Percentiles rank a stretch among this genome's conserved stretches.
These are phyloP conservation scores for Catalaphyllia jardinei DNA, from an alignment of 64 coral and sea anemone genomes.

Conservation along the genomic window DNA sequence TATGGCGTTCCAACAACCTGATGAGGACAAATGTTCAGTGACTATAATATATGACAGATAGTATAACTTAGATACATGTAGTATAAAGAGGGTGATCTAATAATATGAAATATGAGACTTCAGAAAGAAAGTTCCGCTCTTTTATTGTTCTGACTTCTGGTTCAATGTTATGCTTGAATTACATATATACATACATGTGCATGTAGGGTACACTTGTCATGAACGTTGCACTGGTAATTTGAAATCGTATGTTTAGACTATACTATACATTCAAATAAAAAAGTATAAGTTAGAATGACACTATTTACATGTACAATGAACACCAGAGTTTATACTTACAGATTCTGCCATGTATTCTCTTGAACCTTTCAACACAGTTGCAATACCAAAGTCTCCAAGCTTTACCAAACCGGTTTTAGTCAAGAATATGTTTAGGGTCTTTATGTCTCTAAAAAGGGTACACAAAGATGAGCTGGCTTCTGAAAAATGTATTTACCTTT, in stretches of 20 bases:
- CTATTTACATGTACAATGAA: too few species aligned
- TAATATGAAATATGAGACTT: not conserved
- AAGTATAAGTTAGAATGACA: too few species aligned
- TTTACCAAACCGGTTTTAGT: conserved; percentile 97
- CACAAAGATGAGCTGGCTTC: not conserved
- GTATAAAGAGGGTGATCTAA: too few species aligned
- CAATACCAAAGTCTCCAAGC: conserved; percentile 98
- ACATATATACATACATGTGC: too few species aligned
- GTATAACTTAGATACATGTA: too few species aligned
- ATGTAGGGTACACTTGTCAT: too few species aligned
- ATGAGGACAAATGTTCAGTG: not conserved
- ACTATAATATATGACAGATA: too few species aligned
- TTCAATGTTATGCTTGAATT: too few species aligned
- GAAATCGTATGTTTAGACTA: too few species aligned
- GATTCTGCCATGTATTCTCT: conserved; percentile 93
- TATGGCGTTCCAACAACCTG: conserved; percentile 98
- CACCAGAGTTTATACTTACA: conserved; percentile 46
- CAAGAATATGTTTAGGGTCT: conserved; percentile 92
- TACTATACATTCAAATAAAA: too few species aligned
- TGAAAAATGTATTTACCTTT: not conserved
- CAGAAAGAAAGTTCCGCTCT: not conserved
- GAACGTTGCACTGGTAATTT: too few species aligned
- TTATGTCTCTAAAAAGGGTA: conserved; percentile 73
- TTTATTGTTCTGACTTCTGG: too few species aligned
- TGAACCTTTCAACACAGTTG: conserved; percentile 86